Percentiles rank a stretch among this genome's conserved stretches.
phyloP scores from a whole-genome alignment of 1,140 invertebrate genomes.

The Oryzaephilus surinamensis region DNA sequence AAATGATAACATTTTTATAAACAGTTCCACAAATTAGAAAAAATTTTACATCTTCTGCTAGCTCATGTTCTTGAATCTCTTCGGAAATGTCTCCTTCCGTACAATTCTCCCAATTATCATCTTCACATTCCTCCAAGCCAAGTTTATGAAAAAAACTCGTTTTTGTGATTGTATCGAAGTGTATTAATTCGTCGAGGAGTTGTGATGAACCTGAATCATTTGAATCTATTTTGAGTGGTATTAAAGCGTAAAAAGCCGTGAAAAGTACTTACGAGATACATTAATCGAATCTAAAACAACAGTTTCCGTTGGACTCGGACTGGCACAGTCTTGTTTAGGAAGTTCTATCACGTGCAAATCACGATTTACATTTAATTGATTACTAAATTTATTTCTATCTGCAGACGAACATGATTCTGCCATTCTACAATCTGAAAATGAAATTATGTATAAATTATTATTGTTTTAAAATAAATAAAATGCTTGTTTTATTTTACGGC shows the following conservation, averaged over 20 bases:
- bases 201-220: no score
- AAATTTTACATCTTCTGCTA: conserved; percentile 12
- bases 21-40: not conserved
- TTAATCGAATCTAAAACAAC: conserved; percentile 31
- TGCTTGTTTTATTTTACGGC: no score
- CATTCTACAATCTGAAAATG: conserved; percentile 26
- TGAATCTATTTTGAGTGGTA: no score
- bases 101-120: conserved; percentile 27
- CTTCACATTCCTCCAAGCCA: conserved; percentile 26
- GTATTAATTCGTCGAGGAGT: not conserved
- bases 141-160: conserved; percentile 30
- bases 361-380: conserved; percentile 15
- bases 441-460: no score
- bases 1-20: not conserved
- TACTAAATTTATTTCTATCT: conserved; percentile 18
- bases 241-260: no score
- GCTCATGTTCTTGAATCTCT: conserved; percentile 13
- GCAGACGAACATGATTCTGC: conserved; percentile 30
- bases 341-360: conserved; percentile 25
- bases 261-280: no score
- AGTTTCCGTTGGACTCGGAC: conserved; percentile 36
- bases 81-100: conserved; percentile 24
- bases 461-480: no score
- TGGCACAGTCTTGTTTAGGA: conserved; percentile 34
- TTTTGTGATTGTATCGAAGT: no score